Evolutionary conservation across 2,113 vertebrate genomes (phyloP), one percentile per base, ranked within the genome.

Genomic region (Chelonoidis abingdonii): DNA sequence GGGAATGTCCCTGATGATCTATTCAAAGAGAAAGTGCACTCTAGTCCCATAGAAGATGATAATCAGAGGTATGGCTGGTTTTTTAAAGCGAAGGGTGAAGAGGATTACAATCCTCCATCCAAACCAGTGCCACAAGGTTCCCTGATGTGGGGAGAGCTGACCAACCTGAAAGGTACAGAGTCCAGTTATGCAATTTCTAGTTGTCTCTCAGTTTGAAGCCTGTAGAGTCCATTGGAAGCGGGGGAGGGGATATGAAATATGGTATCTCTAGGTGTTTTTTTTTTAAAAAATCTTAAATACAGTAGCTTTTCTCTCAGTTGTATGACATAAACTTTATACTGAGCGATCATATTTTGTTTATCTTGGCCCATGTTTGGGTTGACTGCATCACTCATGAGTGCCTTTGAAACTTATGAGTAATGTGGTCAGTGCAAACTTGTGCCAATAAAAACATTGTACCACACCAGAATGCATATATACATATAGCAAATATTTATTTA

Each of bases 361-460:
- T 93, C 84, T 95, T 97, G 96, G 97, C 96, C 29, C 0, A 7
- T 59, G 21, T 54, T 56, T 95, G 59, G 16, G 50, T 54, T 95
- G 94, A 95, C 91, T 91, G 84, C 92, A 92, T 94, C 87, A 52
- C 87, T 91, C 88, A 86, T 50, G 93, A n/a, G 81, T 78, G 86
- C 54, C 5, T 89, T 88, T 95, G 90, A 90, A 65, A 27, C 80
- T 94, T 88, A 65, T 91, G 95, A 93, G 91, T 96, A 91, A 96
- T 93, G 92, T 76, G 87, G 78, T 97, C 87, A 89, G 83, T 92
- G 65, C 91, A 89, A 8, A 94, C 93, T 80, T 8, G 19, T 89
- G 93, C 96, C 95, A 97, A 84, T 79, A 82, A 93, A 97, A 96
- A 88, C 94, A 93, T 88, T 86, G n/a, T 93, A 91, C 52, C 50